Evolutionary conservation across 2,113 vertebrate species (phyloP), one percentile per base, ranked within the genome.

Genomic region (Podarcis raffonei): DNA sequence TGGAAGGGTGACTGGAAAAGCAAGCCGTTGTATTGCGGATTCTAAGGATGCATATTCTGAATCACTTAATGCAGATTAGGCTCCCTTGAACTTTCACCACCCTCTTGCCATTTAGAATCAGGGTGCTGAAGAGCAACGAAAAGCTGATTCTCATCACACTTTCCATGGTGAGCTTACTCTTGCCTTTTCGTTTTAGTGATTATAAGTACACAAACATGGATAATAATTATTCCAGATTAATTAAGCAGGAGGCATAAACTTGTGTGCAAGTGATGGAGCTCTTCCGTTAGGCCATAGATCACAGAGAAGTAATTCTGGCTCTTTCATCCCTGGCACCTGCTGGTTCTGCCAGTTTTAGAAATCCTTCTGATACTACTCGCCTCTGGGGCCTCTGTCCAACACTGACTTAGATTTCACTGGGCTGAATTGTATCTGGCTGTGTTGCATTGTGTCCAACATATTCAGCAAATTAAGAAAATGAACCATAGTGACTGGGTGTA

Each of bases 401-500:
- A 27, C 9, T 53, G 37, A 62, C 3, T 37, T 30, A 59, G 7
- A 65, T 13, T 27, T 13, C 48, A 75, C 3, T 42, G 30, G n/a
- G 25, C 39, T 27, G 76, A 16, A n/a, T 65, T 65, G 62, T n/a
- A 13, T 16, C 37, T n/a, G 2, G 7, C 12, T 81, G 53, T 13
- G 15, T 65, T 2, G 11, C 65, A 62, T 48, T 66, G 23, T 83
- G 27, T 39, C 11, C 69, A 88, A 65, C 13, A 32, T 16, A 80
- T 89, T 93, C 89, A 89, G 80, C 89, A 77, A 85, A 89, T 92
- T 89, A 85, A 32, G 92, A 83, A 71, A 68, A 78, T 39, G 39
- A 89, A 71, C 84, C 87, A 86, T 92, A 81, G 86, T 93, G 93
- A 90, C 89, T 91, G 90, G 91, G 89, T 95, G 88, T 95, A 92